These are phyloP conservation scores for Cartodere bifasciata DNA, from an alignment of 2,888 invertebrate genomes.

Conservation along the genomic window DNA sequence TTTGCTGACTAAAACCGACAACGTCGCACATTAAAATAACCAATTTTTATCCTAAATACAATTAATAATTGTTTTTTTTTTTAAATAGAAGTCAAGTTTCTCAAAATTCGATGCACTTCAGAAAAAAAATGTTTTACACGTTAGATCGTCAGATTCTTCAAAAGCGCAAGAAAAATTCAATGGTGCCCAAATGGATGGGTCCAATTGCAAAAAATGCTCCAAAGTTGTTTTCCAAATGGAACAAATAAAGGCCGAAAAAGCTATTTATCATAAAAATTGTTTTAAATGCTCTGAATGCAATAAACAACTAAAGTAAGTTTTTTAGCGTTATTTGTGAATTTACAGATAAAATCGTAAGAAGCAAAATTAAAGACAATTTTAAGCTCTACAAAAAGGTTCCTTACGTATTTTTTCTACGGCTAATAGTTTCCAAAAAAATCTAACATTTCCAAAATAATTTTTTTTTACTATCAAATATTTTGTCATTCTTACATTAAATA, in stretches of 20 bases:
- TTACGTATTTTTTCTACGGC: no score
- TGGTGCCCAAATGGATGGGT: slow-evolving; percentile 37
- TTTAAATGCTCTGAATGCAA: slow-evolving; percentile 88
- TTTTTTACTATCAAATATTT: no score
- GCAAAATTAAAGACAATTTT: no score
- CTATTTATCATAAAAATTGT: slow-evolving; percentile 89
- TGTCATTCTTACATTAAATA: no score
- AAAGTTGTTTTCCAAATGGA: slow-evolving; percentile 96
- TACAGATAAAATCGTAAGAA: no score
- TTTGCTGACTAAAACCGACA: no score
- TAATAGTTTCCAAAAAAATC: no score
- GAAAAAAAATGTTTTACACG: slow-evolving; percentile 53
- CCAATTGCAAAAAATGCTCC: slow-evolving; percentile 70
- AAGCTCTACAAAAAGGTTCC: no score
- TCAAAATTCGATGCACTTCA: slow-evolving; percentile 61
- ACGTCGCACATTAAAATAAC: no score
- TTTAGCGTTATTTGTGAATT: no score
- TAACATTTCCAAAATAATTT: no score
- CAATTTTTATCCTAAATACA: no score
- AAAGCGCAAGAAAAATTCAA: slow-evolving; percentile 56
- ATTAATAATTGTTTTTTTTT: slow-evolving; percentile 17
- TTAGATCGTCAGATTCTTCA: slow-evolving; percentile 51
- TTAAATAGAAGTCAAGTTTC: slow-evolving; percentile 60
- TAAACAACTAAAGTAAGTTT: slow-evolving; percentile 76
- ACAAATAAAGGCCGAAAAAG: slow-evolving; percentile 81